Evolutionary conservation across 2,797 vertebrate genomes (phyloP).

Genomic region (Scyliorhinus canicula): DNA sequence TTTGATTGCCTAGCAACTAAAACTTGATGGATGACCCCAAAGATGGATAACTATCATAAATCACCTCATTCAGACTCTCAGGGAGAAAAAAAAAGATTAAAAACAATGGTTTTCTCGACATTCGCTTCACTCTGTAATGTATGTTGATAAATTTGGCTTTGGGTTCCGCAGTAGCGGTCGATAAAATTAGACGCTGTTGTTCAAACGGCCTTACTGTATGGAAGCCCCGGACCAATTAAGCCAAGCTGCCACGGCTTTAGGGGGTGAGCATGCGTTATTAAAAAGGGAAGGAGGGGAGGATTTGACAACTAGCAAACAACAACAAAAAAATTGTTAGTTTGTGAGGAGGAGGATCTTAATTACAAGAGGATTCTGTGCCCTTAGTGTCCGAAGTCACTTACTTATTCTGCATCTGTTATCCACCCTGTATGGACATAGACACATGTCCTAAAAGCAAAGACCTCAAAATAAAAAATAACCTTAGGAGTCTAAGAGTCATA

Average conservation of each 20-base stretch:
- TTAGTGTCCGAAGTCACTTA: background rate
- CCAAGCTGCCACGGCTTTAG: constrained; percentile 43
- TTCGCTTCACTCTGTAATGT: constrained; percentile 73
- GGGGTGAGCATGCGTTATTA: background rate
- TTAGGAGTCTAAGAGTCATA: no score
- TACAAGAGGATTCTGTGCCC: background rate
- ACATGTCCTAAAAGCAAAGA: background rate
- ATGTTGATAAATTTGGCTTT: constrained; percentile 72
- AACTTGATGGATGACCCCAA: constrained; percentile 98
- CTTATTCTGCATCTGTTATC: background rate
- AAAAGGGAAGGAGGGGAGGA: background rate
- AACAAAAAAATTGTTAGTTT: background rate
- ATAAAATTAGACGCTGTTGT: constrained; percentile 61
- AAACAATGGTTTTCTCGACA: constrained; percentile 75
- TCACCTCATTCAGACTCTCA: constrained; percentile 85
- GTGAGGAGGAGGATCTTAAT: background rate
- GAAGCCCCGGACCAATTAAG: constrained; percentile 49
- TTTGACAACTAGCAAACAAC: background rate
- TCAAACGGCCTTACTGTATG: constrained; percentile 49
- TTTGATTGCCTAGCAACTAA: constrained; percentile 98
- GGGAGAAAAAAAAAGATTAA: constrained; percentile 62
- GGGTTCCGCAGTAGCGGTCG: constrained; percentile 51
- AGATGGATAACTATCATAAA: constrained; percentile 99
- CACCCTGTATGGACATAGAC: no score
- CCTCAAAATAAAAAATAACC: background rate